Conservation (phyloP, 2,888 invertebrate genomes). For the Limnephilus marmoratus region DNA sequence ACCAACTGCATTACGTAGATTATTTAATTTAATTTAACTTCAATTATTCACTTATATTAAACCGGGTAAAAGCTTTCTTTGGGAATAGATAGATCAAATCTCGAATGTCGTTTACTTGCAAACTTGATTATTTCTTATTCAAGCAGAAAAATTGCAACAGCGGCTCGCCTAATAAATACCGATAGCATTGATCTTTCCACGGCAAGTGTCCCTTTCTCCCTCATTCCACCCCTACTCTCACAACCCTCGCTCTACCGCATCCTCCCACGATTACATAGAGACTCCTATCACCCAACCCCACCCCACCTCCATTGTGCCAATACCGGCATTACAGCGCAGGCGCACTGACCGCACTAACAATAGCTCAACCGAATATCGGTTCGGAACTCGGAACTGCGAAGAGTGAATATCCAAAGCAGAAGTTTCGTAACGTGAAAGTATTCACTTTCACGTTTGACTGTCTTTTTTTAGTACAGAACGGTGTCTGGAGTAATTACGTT, state of each 20-base stretch:
- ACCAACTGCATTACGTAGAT: background rate
- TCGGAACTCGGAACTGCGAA: background rate
- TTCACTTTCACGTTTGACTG: slow-evolving; percentile 39
- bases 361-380: background rate
- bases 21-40: background rate
- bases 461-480: slow-evolving; percentile 37
- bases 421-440: slow-evolving; percentile 47
- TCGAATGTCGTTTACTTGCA: background rate
- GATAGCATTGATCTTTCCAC: background rate
- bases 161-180: background rate
- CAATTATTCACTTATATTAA: too few species aligned
- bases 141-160: background rate
- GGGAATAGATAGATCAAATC: too few species aligned
- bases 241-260: background rate
- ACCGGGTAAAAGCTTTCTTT: too few species aligned
- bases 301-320: background rate
- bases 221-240: background rate
- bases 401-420: background rate
- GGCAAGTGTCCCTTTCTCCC: background rate
- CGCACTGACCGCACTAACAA: background rate
- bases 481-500: slow-evolving; percentile 20
- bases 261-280: background rate
- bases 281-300: background rate
- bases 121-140: background rate
- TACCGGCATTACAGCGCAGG: background rate